Percentiles rank a stretch among this genome's conserved stretches.
phyloP scores from a whole-genome alignment of 1,140 invertebrate genomes.

The Caerostris darwini region DNA sequence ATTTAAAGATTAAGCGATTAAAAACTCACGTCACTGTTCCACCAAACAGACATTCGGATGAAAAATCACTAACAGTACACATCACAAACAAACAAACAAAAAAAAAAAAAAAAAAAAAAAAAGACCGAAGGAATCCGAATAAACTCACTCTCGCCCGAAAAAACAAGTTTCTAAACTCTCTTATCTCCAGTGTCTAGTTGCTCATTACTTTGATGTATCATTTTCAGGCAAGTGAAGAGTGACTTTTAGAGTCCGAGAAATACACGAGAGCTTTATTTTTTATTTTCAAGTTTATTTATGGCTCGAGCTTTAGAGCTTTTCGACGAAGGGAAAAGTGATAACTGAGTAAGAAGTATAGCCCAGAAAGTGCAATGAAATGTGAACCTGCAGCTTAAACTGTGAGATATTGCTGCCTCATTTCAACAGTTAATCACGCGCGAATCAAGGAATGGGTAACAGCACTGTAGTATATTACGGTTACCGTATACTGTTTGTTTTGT shows the following conservation, averaged over 20 bases:
- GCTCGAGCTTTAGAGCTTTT: constrained; percentile 18
- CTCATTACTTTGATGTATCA: constrained; percentile 68
- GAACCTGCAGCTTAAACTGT: constrained; percentile 52
- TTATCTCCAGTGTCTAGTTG: constrained; percentile 66
- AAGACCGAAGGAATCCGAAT: constrained; percentile 35
- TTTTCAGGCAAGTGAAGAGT: constrained; percentile 45
- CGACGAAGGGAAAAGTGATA: constrained; percentile 41
- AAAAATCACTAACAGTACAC: constrained; percentile 42
- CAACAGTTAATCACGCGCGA: neutral
- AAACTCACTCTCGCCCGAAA: constrained; percentile 52
- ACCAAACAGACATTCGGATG: neutral
- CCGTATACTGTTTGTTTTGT: neutral
- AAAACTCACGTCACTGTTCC: constrained; percentile 9
- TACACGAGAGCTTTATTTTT: neutral
- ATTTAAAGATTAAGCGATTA: neutral
- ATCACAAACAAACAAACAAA: neutral
- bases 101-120: too few relatives aligned
- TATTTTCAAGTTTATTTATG: constrained; percentile 51
- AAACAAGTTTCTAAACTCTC: constrained; percentile 19
- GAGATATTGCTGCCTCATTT: constrained; percentile 50
- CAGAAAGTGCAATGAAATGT: constrained; percentile 66
- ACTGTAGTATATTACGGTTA: neutral
- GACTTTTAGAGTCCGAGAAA: constrained; percentile 51
- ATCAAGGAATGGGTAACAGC: neutral
- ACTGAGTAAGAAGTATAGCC: constrained; percentile 33